Conservation (phyloP, 2,797 vertebrate genomes). For the Muscicapa striata region DNA sequence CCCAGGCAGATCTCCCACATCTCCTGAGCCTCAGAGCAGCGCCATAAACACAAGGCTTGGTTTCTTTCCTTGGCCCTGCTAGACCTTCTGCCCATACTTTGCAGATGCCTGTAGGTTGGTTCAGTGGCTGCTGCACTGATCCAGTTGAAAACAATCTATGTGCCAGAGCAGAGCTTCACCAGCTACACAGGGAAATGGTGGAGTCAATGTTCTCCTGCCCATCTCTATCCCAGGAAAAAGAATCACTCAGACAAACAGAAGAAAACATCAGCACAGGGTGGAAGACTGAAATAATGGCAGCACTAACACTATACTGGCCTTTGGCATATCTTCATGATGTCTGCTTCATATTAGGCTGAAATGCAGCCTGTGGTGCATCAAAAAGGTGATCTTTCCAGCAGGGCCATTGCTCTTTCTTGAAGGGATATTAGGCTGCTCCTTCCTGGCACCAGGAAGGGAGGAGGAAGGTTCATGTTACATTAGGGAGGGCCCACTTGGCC, state of each 20-base stretch:
- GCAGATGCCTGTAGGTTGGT: not conserved
- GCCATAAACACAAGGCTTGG: not conserved
- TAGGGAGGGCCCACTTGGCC: not conserved
- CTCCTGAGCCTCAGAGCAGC: not conserved
- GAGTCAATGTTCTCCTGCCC: fast-evolving
- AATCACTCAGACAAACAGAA: not conserved
- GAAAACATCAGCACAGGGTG: fast-evolving
- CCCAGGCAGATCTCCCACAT: not conserved
- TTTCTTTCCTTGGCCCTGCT: not conserved
- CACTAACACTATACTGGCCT: not conserved
- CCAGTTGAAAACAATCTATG: not conserved
- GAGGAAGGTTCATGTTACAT: not conserved
- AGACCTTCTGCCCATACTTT: not conserved
- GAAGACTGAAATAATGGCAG: not conserved
- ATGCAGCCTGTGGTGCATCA: not conserved
- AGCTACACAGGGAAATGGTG: not conserved
- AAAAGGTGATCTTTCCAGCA: not conserved
- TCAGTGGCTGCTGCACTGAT: not conserved
- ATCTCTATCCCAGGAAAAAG: not conserved
- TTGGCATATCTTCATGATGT: not conserved
- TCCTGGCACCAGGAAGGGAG: not conserved
- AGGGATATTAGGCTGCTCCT: not conserved
- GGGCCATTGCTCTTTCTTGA: not conserved
- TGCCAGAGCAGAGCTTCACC: not conserved
- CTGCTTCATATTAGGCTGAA: not conserved